Evolutionary conservation across 2,888 invertebrate genomes (phyloP).

Genomic region (Agriopis leucophaearia): DNA sequence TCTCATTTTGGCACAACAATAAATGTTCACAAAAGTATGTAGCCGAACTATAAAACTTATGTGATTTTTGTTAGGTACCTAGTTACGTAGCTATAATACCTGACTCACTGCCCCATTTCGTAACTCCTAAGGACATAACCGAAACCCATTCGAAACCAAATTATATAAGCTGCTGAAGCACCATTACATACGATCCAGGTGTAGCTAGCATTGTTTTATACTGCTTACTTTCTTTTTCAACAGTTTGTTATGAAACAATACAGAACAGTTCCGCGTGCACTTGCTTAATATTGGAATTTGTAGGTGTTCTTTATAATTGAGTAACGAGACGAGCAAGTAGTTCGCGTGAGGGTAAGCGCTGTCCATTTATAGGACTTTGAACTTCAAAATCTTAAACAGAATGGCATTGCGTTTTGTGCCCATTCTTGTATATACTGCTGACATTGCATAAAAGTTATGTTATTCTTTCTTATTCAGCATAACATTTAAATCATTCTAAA

Average conservation of each 20-base stretch:
- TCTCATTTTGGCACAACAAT: too few species aligned
- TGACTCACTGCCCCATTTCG: constrained; percentile 18
- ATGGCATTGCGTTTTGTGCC: too few species aligned
- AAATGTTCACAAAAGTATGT: too few species aligned
- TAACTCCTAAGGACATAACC: constrained; percentile 8
- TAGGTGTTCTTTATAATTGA: background rate
- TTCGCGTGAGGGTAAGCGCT: background rate
- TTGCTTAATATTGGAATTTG: constrained; percentile 27
- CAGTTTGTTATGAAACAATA: constrained; percentile 40
- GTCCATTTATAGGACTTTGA: too few species aligned
- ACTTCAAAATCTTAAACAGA: too few species aligned
- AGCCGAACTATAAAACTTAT: background rate
- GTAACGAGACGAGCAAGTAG: background rate
- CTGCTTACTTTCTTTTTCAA: constrained; percentile 40
- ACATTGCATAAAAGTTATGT: too few species aligned
- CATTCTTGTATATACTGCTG: too few species aligned
- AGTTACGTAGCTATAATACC: background rate
- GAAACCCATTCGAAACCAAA: background rate
- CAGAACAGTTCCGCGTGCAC: constrained; percentile 27
- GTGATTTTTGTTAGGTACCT: background rate
- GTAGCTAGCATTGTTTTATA: constrained; percentile 38
- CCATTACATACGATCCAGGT: constrained; percentile 28
- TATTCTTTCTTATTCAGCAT: too few species aligned
- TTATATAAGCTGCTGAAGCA: constrained; percentile 20
- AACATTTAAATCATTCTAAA: too few species aligned